Base-by-base conservation (phyloP, 64 coral and sea anemone genomes). In the Pocillopora verrucosa region DNA sequence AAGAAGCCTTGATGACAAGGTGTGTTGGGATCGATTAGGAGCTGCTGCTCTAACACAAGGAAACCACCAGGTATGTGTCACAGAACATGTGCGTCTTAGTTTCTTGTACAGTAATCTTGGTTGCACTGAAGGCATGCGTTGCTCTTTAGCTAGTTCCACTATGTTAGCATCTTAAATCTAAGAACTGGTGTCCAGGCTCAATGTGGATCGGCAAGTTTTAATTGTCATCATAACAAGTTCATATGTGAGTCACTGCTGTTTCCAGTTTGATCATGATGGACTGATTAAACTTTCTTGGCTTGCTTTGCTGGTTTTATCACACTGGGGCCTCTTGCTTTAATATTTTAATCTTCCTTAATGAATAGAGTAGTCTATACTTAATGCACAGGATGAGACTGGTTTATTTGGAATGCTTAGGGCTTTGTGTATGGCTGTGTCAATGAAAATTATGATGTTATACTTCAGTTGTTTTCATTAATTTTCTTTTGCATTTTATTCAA, bases 11-110 rank as follows among this genome's bases (percentile, higher is more conserved):
- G 97, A 99, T 91, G 97, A 99, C 61, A 99, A 99, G 60, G 81
- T 58, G 41, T 99, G 97, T 62, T 99, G 97, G 97, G 97, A 99
- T 59, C 93, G 94, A 86, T 86, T 99, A 16, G 97, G 97, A 58
- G 61, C 83, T 80, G 91, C 90, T 36, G 97, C 97, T 14, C 75
- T 99, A 26, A 88, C 94, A 79, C 97, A 99, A 72, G 97, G 97
- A 65, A 99, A 99, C 79, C 97, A 99, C 37, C 96, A 99, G 93
- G 92, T 89, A 77, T 24, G 2, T 59, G 2, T 1, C 7, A 7
- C 7, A 7, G 41, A 51, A 51, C 7, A 51, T 51, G 56, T 59
- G 1, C 2, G 56, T 34, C 9, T 60, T 51, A 51, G 41, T 51
- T 51, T 51, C 41, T 51, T 51, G 41, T 51, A 51, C 41, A 51